phyloP scores from a whole-genome alignment of 2,888 invertebrate species.

The Rhopalosiphum nymphaeae region DNA sequence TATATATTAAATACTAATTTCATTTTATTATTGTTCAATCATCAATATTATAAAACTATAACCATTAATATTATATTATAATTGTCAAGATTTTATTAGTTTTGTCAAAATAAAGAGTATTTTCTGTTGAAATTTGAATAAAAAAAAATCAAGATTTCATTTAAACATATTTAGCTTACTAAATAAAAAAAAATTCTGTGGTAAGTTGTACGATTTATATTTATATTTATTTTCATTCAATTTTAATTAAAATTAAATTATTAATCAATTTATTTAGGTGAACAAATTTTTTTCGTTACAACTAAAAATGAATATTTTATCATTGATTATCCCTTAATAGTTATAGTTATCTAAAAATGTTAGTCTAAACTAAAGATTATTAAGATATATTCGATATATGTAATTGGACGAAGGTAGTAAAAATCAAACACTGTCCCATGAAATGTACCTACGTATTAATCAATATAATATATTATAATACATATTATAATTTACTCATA shows the following conservation, averaged over 20 bases:
- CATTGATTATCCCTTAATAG: not conserved
- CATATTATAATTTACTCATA: not conserved
- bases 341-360: not conserved
- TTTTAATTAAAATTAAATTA: not conserved
- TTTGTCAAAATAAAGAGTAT: not conserved
- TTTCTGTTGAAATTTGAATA: not conserved
- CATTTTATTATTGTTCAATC: not conserved
- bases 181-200: not conserved
- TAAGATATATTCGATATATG: not conserved
- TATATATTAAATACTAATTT: not conserved
- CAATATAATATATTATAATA: too few species aligned
- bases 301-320: not conserved
- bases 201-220: not conserved
- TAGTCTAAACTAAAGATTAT: not conserved
- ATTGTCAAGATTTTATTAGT: not conserved
- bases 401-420: not conserved
- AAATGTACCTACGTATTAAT: not conserved
- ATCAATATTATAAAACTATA: not conserved
- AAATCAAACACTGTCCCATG: not conserved
- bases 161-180: too few species aligned
- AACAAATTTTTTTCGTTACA: not conserved
- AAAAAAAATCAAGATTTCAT: not conserved
- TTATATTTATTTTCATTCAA: not conserved
- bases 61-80: not conserved
- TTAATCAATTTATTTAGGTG: not conserved